Evolutionary conservation across 2,113 vertebrate genomes (phyloP), one percentile per base, ranked within the genome.

Genomic region (Lamprologus ornatipinnis): DNA sequence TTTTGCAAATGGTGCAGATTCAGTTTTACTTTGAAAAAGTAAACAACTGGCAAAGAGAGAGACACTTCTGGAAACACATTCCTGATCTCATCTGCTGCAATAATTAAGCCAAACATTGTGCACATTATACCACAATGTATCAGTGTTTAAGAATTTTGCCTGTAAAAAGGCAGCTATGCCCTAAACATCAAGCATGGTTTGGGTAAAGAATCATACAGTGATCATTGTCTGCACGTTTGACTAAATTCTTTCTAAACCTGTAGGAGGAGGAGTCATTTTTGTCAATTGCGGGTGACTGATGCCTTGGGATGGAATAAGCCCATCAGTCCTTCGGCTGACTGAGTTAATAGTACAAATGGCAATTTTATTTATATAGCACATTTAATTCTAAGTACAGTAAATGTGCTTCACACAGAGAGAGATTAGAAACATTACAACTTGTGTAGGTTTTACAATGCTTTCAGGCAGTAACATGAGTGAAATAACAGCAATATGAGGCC

Each of bases 381-480:
- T 68, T 68, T 21, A 33, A 68, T 5, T 68, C 19, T 8, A 68
- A 68, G 33, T 68, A 21, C 10, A 68, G 11, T 37, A 37, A 68
- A 68, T 68, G 33, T 68, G 63, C 6, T 68, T 37, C 9, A 68
- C 63, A 68, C 33, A 68, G 11, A 68, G 33, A 68, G 33, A 37
- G 58, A 13, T 68, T 68, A 68, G 6, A 68, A 68, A 21, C 33
- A 68, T 68, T 68, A 68, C 19, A 68, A 68, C 33, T 13, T 68
- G 63, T 40, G 63, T 13, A 68, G 11, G 19, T 37, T 68, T 68
- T 21, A 68, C 19, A 40, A 68, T 68, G 63, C 33, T 13, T 40
- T 40, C 33, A 68, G 33, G 33, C 63, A 68, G 63, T 68, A 21
- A 68, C 33, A 68, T 68, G 35, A 68, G 33, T n/a, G 60, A 65